Conservation (phyloP, 2,888 invertebrate genomes). For the Aspidapion aeneum region DNA sequence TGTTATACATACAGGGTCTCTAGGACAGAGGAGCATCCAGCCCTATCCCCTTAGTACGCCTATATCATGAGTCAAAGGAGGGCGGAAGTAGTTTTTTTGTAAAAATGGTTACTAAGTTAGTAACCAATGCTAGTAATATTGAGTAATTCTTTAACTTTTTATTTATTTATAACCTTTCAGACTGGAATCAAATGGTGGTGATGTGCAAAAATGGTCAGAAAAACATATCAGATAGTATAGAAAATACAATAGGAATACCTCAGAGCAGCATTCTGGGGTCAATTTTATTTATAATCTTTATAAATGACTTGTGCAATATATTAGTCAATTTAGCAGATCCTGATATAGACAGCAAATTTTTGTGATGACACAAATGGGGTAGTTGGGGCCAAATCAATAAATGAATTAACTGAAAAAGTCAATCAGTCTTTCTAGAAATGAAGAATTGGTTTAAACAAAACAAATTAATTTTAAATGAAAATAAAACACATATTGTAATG, state of each 20-base stretch:
- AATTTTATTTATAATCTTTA: background rate
- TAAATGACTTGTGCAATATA: background rate
- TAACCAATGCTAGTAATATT: too few species aligned
- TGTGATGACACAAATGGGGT: background rate
- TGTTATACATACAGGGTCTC: too few species aligned
- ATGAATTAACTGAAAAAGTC: background rate
- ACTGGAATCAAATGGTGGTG: background rate
- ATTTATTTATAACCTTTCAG: too few species aligned
- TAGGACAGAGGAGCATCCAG: too few species aligned
- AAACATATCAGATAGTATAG: background rate
- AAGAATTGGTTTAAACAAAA: background rate
- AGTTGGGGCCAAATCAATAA: background rate
- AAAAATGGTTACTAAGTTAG: too few species aligned
- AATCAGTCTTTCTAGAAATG: background rate
- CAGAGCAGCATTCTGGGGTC: background rate
- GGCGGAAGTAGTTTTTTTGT: too few species aligned
- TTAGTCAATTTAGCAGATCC: background rate
- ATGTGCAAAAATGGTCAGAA: background rate
- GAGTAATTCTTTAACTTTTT: too few species aligned
- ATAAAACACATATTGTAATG: background rate
- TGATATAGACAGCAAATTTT: background rate
- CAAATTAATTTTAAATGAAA: slow-evolving; percentile 1
- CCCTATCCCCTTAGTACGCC: too few species aligned
- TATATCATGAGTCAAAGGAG: too few species aligned
- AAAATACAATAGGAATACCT: background rate